phyloP scores from a whole-genome alignment of 2,888 invertebrate genomes.

The Apamea crenata region DNA sequence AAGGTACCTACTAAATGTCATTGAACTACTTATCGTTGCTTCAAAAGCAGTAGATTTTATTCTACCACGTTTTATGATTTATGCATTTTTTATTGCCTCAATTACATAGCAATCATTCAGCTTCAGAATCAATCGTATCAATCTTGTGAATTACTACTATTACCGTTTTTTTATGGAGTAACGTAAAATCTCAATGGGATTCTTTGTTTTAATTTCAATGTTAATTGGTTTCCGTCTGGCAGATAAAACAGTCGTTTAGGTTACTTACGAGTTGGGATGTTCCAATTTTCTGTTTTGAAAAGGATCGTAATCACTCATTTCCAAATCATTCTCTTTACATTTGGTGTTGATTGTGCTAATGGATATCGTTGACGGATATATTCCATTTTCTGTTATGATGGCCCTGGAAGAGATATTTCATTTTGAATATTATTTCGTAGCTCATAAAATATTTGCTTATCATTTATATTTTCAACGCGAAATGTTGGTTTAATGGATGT shows the following conservation, averaged over 20 bases:
- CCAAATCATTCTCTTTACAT: slow-evolving; percentile 82
- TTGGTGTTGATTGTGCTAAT: slow-evolving; percentile 87
- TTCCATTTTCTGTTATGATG: slow-evolving; percentile 85
- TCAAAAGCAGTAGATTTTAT: slow-evolving; percentile 26
- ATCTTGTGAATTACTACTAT: slow-evolving; percentile 27
- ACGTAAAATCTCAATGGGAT: slow-evolving; percentile 30
- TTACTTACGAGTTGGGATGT: slow-evolving; percentile 88
- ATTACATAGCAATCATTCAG: slow-evolving; percentile 33
- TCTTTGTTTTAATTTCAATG: slow-evolving; percentile 34
- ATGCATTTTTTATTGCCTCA: slow-evolving; percentile 40
- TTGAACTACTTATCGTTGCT: slow-evolving; percentile 31
- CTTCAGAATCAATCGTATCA: slow-evolving; percentile 45
- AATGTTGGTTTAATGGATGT: slow-evolving; percentile 28
- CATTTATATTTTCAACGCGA: background rate
- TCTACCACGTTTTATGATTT: slow-evolving; percentile 24
- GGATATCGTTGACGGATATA: slow-evolving; percentile 86
- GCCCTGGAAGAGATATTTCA: slow-evolving; percentile 78
- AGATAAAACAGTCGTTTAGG: slow-evolving; percentile 28
- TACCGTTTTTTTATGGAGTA: slow-evolving; percentile 5
- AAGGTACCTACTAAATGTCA: slow-evolving; percentile 6
- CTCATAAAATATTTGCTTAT: slow-evolving; percentile 7
- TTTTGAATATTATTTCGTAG: slow-evolving; percentile 13
- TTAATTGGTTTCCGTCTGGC: slow-evolving; percentile 12
- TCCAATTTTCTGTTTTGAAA: slow-evolving; percentile 86
- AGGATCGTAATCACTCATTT: slow-evolving; percentile 82